These are phyloP conservation scores for Oasisia sp. DNA, from an alignment of 2,888 invertebrate species.

Conservation along the genomic window DNA sequence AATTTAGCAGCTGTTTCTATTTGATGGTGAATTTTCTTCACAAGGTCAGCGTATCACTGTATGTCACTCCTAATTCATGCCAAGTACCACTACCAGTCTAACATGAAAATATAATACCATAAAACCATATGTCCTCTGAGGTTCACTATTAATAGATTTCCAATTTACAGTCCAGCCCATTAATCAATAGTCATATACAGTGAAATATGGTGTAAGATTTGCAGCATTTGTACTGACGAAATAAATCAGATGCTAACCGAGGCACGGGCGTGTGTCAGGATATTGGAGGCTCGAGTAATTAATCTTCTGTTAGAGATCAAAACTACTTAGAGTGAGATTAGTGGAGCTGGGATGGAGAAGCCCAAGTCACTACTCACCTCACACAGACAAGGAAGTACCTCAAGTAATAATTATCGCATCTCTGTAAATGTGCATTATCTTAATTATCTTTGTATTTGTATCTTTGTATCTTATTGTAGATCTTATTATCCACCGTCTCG, in stretches of 20 bases:
- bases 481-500: no score
- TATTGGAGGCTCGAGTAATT: not conserved
- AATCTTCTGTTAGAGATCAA: not conserved
- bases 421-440: no score
- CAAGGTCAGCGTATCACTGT: not conserved
- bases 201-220: not conserved
- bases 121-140: not conserved
- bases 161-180: not conserved
- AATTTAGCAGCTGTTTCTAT: no score
- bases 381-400: no score
- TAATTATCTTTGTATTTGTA: no score
- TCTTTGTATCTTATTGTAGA: no score
- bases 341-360: no score
- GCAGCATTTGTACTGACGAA: not conserved
- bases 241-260: not conserved
- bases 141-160: not conserved
- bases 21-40: no score
- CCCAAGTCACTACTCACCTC: no score
- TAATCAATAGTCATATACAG: not conserved
- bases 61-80: not conserved
- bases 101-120: not conserved
- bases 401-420: no score
- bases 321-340: not conserved
- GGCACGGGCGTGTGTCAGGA: not conserved
- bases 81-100: not conserved